Evolutionary conservation across 2,888 invertebrate genomes (phyloP), one percentile per base, ranked within the genome.

Genomic region (Acronicta leporina): DNA sequence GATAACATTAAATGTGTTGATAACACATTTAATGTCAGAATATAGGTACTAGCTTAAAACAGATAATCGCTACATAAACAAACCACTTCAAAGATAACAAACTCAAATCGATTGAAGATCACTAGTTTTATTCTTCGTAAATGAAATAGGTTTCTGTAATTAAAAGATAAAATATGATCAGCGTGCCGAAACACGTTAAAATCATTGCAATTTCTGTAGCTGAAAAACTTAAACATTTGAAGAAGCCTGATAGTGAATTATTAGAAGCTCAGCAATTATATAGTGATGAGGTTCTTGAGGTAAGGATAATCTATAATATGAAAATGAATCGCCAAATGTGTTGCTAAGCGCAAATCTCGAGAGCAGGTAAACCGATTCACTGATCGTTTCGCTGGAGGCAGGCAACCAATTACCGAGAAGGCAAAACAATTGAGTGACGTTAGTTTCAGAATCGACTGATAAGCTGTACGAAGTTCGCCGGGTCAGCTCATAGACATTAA

Each of bases 21-120:
- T 27, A 30, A 9, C 2, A 7, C 30, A 30, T 30, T 27, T 5
- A 1, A 30, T 30, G 30, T 9, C 8, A 30, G 9, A 30, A 30
- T 9, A 27, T 30, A 30, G 9, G 9, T 11, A 4, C 10, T 10
- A 33, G 35, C 46, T 38, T 25, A 44, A 51, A 35, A 48, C 20
- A 75, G 88, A 91, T 91, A 87, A 87, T 91, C 79, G 81, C 90
- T 79, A 90, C 78, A 83, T 83, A 79, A 87, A 91, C 89, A 61
- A 71, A 68, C 58, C 60, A 68, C 72, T 75, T 67, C 49, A 73
- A 53, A 70, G 66, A 75, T 73, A 68, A 66, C 43, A 46, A 7
- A 4, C 2, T 16, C 25, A 13, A 46, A 60, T 27, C 25, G 13
- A n/a, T 42, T 10, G 8, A 27, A 1, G 5, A 16, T 9, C 41